Percentiles rank a stretch among this genome's conserved stretches.
Evolutionary conservation across 2,888 invertebrate species (phyloP).

Genomic region (Trilocha varians): DNA sequence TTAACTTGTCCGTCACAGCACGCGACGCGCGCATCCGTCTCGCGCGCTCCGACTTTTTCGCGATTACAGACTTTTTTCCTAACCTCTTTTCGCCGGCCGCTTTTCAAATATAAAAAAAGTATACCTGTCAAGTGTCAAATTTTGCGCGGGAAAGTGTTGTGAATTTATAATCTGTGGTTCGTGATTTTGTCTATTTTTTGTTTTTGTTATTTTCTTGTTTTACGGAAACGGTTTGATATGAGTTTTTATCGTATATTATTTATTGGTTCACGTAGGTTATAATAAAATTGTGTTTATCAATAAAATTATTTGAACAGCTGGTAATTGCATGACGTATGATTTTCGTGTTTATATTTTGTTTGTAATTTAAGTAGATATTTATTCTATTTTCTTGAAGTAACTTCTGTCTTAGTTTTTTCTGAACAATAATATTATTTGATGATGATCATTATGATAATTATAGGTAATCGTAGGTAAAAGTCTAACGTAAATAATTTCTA

Average conservation of each 20-base stretch:
- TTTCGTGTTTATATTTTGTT: no score
- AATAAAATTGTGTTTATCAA: not conserved
- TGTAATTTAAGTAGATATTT: no score
- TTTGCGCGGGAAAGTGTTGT: conserved; percentile 25
- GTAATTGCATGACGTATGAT: not conserved
- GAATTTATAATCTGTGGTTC: conserved; percentile 13
- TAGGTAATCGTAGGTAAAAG: no score
- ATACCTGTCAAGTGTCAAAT: conserved; percentile 18
- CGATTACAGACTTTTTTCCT: conserved; percentile 28
- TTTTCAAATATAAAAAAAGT: conserved; percentile 13
- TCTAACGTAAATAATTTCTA: no score
- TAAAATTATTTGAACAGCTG: not conserved
- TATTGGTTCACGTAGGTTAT: not conserved
- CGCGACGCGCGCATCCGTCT: conserved; percentile 57
- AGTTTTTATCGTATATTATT: not conserved
- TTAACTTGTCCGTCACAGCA: conserved; percentile 44
- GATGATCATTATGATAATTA: no score
- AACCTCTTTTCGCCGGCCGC: conserved; percentile 17
- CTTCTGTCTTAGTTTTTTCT: no score
- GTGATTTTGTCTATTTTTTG: conserved; percentile 2
- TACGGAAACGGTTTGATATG: not conserved
- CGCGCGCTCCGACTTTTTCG: conserved; percentile 49
- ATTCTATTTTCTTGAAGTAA: no score
- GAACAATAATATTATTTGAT: no score
- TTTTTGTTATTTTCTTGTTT: not conserved